phyloP scores from a whole-genome alignment of 2,888 invertebrate species.

The Drosophila meridionalis region DNA sequence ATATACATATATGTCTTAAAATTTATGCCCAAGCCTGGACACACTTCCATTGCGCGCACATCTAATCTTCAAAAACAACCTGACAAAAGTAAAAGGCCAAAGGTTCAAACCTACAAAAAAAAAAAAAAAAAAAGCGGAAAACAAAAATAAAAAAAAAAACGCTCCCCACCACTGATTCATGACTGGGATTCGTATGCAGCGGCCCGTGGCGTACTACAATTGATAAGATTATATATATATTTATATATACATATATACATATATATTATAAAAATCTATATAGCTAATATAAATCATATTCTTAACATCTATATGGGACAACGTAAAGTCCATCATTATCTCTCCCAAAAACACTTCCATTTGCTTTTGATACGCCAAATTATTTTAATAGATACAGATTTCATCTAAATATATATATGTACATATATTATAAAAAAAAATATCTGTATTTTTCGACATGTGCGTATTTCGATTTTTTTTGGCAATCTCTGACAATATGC shows the following conservation, averaged over 20 bases:
- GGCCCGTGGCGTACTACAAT: not conserved
- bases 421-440: not conserved
- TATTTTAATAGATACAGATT: conserved; percentile 1
- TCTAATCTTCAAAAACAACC: conserved; percentile 38
- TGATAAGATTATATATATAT: conserved; percentile 52
- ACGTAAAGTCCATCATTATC: conserved; percentile 45
- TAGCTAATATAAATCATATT: conserved; percentile 62
- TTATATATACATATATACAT: not conserved
- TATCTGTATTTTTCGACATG: not conserved
- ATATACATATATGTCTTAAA: conserved; percentile 29
- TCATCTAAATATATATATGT: not conserved
- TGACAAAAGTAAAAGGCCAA: conserved; percentile 31
- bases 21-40: conserved; percentile 46
- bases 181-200: conserved; percentile 25
- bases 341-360: conserved; percentile 5
- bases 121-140: not conserved
- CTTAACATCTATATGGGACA: conserved; percentile 37
- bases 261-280: conserved; percentile 8
- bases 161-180: conserved; percentile 3
- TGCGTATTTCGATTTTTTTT: not conserved
- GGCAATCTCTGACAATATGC: conserved; percentile 11
- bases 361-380: conserved; percentile 4
- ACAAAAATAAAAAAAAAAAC: not conserved
- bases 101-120: conserved; percentile 36
- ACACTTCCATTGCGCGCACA: conserved; percentile 35